A percentile compares a stretch with the other conserved stretches of the same genome.
phyloP scores from a whole-genome alignment of 2,888 invertebrate species.

The Acronicta psi region DNA sequence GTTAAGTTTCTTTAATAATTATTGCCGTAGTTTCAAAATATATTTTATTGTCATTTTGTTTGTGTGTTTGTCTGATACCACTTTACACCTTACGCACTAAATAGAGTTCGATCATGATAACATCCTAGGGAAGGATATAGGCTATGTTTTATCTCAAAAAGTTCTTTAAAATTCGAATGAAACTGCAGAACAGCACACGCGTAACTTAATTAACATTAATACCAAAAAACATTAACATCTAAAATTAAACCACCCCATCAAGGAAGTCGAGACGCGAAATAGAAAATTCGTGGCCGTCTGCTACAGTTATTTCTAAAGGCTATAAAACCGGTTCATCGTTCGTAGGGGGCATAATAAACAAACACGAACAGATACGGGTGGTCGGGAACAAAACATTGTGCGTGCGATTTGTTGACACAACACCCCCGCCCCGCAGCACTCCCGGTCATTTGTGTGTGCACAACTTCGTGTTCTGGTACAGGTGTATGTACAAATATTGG shows the following conservation, averaged over 20 bases:
- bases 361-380: constrained; percentile 80
- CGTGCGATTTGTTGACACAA: constrained; percentile 80
- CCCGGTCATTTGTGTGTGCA: constrained; percentile 52
- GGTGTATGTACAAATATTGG: constrained; percentile 39
- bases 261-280: constrained; percentile 69
- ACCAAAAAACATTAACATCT: constrained; percentile 36
- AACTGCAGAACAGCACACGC: neutral
- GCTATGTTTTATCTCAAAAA: too few relatives aligned
- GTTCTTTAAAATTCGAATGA: too few relatives aligned
- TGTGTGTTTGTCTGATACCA: too few relatives aligned
- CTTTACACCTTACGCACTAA: too few relatives aligned
- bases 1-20: too few relatives aligned
- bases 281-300: constrained; percentile 67
- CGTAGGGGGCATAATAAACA: constrained; percentile 76
- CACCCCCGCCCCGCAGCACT: constrained; percentile 55
- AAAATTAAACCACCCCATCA: constrained; percentile 51
- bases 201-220: constrained; percentile 5
- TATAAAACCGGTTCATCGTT: constrained; percentile 72
- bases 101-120: too few relatives aligned
- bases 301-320: constrained; percentile 76
- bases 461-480: constrained; percentile 26
- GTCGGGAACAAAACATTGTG: constrained; percentile 74
- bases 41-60: too few relatives aligned
- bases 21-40: too few relatives aligned
- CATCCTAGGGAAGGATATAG: too few relatives aligned